Conservation (phyloP, 2,113 vertebrate genomes). For the Tursiops truncatus region DNA sequence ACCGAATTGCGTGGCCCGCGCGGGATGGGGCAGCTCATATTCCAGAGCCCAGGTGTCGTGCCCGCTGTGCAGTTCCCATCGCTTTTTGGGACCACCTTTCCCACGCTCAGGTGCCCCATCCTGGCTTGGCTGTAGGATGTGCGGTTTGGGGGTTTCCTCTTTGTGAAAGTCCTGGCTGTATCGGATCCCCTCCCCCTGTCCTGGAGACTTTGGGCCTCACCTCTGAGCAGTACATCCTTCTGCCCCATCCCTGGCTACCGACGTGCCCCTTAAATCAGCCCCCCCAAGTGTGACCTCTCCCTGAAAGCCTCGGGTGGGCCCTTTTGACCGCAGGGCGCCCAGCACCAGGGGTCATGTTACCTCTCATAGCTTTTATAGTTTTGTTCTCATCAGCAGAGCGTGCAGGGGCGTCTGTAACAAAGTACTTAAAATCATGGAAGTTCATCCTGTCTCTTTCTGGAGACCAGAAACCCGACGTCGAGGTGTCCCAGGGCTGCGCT, state of each 20-base stretch:
- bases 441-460: no score
- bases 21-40: fast-evolving
- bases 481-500: fast-evolving
- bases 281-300: not conserved
- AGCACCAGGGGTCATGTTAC: fast-evolving
- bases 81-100: fast-evolving
- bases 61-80: fast-evolving
- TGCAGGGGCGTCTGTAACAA: fast-evolving
- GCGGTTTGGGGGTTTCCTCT: fast-evolving
- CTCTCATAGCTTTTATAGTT: not conserved
- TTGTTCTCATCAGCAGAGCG: fast-evolving
- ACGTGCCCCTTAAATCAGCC: fast-evolving
- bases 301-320: not conserved
- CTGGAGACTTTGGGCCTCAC: not conserved
- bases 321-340: no score
- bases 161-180: fast-evolving
- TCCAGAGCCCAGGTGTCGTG: fast-evolving
- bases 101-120: fast-evolving
- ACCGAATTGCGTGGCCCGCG: fast-evolving
- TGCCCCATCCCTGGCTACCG: fast-evolving
- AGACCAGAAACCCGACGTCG: fast-evolving
- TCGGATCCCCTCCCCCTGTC: fast-evolving
- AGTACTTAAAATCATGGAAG: not conserved
- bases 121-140: fast-evolving
- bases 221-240: no score